Percentiles rank a stretch among this genome's conserved stretches.
phyloP scores from a whole-genome alignment of 1,140 invertebrate species.

The Probaryconus sp. region DNA sequence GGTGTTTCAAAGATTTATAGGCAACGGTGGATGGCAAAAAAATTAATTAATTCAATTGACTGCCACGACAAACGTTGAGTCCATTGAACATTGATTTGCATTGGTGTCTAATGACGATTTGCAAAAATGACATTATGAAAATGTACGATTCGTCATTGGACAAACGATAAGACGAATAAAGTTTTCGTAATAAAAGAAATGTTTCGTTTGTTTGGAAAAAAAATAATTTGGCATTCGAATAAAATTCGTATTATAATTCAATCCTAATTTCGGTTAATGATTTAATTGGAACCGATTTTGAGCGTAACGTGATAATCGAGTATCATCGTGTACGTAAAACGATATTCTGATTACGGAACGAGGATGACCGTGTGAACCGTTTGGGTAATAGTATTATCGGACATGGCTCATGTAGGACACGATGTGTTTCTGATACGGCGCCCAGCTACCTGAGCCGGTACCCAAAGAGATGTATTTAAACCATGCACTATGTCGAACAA shows the following conservation, averaged over 20 bases:
- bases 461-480: conserved; percentile 52
- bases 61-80: conserved; percentile 1
- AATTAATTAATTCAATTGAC: conserved; percentile 1
- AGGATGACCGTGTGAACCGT: conserved; percentile 44
- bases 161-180: too few species aligned
- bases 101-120: too few species aligned
- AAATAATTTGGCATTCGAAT: too few species aligned
- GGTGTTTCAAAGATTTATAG: conserved; percentile 30
- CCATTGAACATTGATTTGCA: too few species aligned
- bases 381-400: conserved; percentile 73
- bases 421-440: conserved; percentile 74
- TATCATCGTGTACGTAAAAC: conserved; percentile 13
- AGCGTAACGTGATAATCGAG: conserved; percentile 7
- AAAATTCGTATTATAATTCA: too few species aligned
- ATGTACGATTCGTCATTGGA: too few species aligned
- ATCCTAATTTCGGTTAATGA: neutral
- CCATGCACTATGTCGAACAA: conserved; percentile 41
- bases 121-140: too few species aligned
- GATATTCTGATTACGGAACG: conserved; percentile 19
- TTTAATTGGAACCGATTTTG: conserved; percentile 19
- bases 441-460: conserved; percentile 62
- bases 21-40: conserved; percentile 1
- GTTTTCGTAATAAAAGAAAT: too few species aligned
- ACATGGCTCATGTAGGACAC: conserved; percentile 70
- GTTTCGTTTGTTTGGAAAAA: too few species aligned